These are phyloP conservation scores for Lottia gigantea DNA, from an alignment of 2,888 invertebrate species.

Conservation along the genomic window DNA sequence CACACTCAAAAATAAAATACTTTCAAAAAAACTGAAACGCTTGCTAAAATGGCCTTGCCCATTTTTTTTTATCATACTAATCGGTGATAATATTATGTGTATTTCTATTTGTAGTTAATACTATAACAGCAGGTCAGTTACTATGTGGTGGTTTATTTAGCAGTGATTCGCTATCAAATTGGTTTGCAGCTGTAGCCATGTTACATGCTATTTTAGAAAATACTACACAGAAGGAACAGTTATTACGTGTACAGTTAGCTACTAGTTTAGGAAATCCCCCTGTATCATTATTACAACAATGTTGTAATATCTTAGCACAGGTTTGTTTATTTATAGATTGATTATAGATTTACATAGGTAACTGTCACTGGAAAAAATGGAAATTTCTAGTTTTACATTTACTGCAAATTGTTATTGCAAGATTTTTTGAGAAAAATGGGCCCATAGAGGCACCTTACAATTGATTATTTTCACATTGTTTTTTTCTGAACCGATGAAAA, in stretches of 20 bases:
- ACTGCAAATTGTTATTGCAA: too few species aligned
- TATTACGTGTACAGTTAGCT: conserved; percentile 89
- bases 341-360: too few species aligned
- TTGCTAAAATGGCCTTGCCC: too few species aligned
- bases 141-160: conserved; percentile 93
- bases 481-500: too few species aligned
- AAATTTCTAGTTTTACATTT: too few species aligned
- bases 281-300: conserved; percentile 89
- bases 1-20: too few species aligned
- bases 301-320: conserved; percentile 83
- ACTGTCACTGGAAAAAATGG: too few species aligned
- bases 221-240: conserved; percentile 80
- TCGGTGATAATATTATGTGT: neutral
- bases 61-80: too few species aligned
- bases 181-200: conserved; percentile 93
- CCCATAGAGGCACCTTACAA: too few species aligned
- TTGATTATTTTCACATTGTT: too few species aligned
- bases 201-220: conserved; percentile 91
- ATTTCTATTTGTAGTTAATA: conserved; percentile 58
- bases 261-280: conserved; percentile 75
- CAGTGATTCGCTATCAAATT: conserved; percentile 87
- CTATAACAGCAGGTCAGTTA: conserved; percentile 80
- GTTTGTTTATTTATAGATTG: conserved; percentile 34
- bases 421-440: too few species aligned
- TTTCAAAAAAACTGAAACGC: too few species aligned